A percentile compares a stretch with the other conserved stretches of the same genome.
Evolutionary conservation across 30 jellyfish, hydroid and myxozoan species (phyloP).

Genomic region (Aurelia aurita): DNA sequence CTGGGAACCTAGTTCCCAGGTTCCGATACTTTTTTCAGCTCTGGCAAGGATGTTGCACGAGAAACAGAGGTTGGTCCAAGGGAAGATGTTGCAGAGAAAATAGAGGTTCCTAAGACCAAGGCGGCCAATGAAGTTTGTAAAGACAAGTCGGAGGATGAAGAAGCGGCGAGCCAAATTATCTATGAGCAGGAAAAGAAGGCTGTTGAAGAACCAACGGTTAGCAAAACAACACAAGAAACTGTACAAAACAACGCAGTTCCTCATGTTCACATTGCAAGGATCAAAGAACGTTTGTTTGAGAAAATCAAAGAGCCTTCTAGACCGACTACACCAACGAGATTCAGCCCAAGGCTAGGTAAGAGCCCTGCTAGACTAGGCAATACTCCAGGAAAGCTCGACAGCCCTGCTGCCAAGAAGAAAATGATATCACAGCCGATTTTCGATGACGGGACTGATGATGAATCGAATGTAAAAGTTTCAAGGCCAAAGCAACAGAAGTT

Average conservation of each 20-base stretch:
- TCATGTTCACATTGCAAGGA: slow-evolving; percentile 10
- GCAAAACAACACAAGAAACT: neutral
- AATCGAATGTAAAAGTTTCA: neutral
- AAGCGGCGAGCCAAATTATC: neutral
- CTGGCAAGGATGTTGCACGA: no score
- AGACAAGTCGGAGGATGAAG: neutral
- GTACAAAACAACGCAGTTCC: neutral
- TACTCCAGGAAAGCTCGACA: neutral
- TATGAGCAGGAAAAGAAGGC: neutral
- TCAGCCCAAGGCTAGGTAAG: slow-evolving; percentile 21
- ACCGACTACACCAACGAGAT: slow-evolving; percentile 24
- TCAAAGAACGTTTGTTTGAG: slow-evolving; percentile 27
- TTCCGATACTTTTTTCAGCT: no score
- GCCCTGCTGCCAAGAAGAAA: slow-evolving; percentile 1
- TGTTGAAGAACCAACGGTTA: neutral
- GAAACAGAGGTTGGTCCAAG: no score
- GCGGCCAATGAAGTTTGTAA: no score
- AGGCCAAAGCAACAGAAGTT: neutral
- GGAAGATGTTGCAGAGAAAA: no score
- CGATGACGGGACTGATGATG: neutral
- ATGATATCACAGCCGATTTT: neutral
- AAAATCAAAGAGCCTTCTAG: slow-evolving; percentile 13
- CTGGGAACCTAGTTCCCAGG: no score
- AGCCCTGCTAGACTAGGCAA: slow-evolving; percentile 16
- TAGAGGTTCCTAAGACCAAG: no score